These are phyloP conservation scores for Drosophila eohydei DNA, from an alignment of 2,888 invertebrate species.

Conservation along the genomic window DNA sequence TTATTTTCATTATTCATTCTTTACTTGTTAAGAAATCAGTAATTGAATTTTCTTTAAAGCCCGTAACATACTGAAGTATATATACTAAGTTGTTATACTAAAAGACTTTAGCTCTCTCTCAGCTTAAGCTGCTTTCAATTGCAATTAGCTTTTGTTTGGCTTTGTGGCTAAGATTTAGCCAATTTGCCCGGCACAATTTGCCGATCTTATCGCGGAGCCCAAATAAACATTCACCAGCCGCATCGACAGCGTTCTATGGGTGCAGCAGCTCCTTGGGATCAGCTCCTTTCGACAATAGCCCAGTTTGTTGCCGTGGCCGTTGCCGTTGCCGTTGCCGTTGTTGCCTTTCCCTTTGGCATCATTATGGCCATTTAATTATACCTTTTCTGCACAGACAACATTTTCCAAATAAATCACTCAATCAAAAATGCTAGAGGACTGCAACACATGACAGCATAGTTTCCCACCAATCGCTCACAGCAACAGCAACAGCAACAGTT, in stretches of 20 bases:
- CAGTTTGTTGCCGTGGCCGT: constrained; percentile 32
- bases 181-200: constrained; percentile 20
- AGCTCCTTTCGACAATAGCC: constrained; percentile 42
- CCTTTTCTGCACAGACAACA: constrained; percentile 69
- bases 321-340: constrained; percentile 33
- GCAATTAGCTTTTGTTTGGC: constrained; percentile 14
- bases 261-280: constrained; percentile 18
- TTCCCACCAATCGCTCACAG: constrained; percentile 80
- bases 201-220: constrained; percentile 21
- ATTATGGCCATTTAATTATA: constrained; percentile 79
- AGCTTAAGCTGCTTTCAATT: background rate
- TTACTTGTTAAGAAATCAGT: too few relatives aligned
- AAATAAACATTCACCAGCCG: constrained; percentile 23
- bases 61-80: too few relatives aligned
- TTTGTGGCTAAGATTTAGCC: background rate
- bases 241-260: constrained; percentile 1
- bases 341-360: constrained; percentile 75
- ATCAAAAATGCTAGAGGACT: constrained; percentile 71
- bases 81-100: too few relatives aligned
- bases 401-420: constrained; percentile 81
- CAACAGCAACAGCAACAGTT: constrained; percentile 34
- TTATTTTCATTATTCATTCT: too few relatives aligned
- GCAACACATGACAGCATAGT: constrained; percentile 74
- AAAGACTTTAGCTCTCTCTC: background rate
- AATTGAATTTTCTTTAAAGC: background rate